Conservation (phyloP, 30 jellyfish, hydroid and myxozoan genomes). For the Cassiopea andromeda region DNA sequence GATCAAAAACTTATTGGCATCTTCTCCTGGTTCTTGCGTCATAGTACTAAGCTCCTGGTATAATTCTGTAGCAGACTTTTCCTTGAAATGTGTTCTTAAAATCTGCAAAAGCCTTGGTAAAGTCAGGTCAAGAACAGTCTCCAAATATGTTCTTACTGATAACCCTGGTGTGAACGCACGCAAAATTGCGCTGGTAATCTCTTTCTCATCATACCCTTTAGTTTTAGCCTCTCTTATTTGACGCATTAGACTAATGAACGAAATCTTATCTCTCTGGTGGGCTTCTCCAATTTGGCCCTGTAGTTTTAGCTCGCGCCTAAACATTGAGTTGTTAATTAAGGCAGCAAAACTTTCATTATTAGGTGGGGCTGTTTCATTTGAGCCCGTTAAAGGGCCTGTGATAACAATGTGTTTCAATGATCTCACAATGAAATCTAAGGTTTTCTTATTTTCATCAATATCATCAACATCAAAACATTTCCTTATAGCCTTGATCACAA, state of each 20-base stretch:
- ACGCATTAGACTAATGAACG: conserved; percentile 40
- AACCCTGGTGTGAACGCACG: conserved; percentile 59
- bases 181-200: conserved; percentile 40
- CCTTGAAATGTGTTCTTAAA: conserved; percentile 58
- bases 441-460: conserved; percentile 22
- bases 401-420: background rate
- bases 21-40: conserved; percentile 47
- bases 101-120: conserved; percentile 40
- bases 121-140: conserved; percentile 32
- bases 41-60: conserved; percentile 48
- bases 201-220: conserved; percentile 32
- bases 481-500: conserved; percentile 48
- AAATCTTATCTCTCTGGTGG: conserved; percentile 19
- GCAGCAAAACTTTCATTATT: background rate
- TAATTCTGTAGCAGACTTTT: conserved; percentile 58
- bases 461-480: conserved; percentile 40
- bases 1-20: conserved; percentile 19
- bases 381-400: background rate
- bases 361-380: conserved; percentile 10
- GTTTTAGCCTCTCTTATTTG: conserved; percentile 51
- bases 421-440: conserved; percentile 14
- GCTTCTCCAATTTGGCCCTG: conserved; percentile 71
- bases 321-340: conserved; percentile 1
- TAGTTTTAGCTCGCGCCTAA: conserved; percentile 46
- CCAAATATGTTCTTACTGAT: conserved; percentile 44